A percentile compares a stretch with the other conserved stretches of the same genome.
Evolutionary conservation across 2,797 vertebrate species (phyloP).

Genomic region (Manis javanica): DNA sequence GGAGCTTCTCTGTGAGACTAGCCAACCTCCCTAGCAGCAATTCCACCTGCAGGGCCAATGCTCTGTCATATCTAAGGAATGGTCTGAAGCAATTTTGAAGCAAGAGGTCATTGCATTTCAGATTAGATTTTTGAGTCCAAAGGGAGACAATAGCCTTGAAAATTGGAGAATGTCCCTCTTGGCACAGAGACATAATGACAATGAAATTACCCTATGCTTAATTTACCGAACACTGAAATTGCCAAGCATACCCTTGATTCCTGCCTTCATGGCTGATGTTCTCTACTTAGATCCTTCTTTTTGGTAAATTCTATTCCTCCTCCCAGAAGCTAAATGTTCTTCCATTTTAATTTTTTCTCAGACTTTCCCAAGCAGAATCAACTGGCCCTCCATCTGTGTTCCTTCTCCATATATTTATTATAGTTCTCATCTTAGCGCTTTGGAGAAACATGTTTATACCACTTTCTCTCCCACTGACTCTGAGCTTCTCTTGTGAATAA

Average conservation of each 20-base stretch:
- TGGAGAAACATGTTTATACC: not conserved
- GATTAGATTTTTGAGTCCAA: not conserved
- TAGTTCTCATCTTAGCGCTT: not conserved
- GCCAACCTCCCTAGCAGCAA: not conserved
- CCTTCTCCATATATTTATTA: not conserved
- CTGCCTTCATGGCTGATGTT: not conserved
- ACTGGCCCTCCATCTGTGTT: not conserved
- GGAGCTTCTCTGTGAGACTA: not conserved
- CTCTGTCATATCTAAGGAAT: not conserved
- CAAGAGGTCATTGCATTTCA: not conserved
- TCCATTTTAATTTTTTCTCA: not conserved
- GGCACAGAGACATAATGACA: not conserved
- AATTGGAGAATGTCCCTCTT: not conserved
- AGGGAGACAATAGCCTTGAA: not conserved
- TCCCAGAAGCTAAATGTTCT: not conserved
- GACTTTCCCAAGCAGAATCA: not conserved
- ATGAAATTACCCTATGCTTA: not conserved
- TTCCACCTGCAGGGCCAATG: not conserved
- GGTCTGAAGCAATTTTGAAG: not conserved
- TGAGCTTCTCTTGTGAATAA: constrained; percentile 10
- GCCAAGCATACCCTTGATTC: not conserved
- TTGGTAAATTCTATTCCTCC: not conserved
- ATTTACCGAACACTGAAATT: not conserved
- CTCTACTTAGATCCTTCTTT: not conserved
- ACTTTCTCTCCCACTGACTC: not conserved